Evolutionary conservation across 2,888 invertebrate species (phyloP).

Genomic region (Psococerastis gibbosa): DNA sequence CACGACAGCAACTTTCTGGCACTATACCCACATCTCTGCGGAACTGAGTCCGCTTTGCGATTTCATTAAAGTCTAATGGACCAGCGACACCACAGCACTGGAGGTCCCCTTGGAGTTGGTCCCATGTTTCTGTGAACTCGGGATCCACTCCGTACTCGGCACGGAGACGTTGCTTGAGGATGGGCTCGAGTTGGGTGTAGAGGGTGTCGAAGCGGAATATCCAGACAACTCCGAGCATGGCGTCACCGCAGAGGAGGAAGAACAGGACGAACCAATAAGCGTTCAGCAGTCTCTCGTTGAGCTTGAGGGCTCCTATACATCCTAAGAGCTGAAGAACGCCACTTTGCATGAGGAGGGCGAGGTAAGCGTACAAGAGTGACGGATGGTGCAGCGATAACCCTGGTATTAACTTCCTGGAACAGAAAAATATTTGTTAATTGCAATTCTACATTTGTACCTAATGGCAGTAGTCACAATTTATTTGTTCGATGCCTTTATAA

Average conservation of each 20-base stretch:
- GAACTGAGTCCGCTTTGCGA: slow-evolving; percentile 11
- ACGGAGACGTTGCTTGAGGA: slow-evolving; percentile 35
- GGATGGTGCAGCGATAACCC: slow-evolving; percentile 60
- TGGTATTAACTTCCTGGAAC: slow-evolving; percentile 36
- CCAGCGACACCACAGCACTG: slow-evolving; percentile 63
- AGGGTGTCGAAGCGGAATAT: slow-evolving; percentile 59
- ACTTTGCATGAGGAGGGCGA: slow-evolving; percentile 55
- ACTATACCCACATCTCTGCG: slow-evolving; percentile 8
- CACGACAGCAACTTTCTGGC: slow-evolving; percentile 14
- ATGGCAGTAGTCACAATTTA: no score
- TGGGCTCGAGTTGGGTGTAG: slow-evolving; percentile 51
- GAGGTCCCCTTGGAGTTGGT: slow-evolving; percentile 51
- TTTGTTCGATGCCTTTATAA: no score
- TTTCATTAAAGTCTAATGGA: slow-evolving; percentile 23
- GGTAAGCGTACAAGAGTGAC: slow-evolving; percentile 66
- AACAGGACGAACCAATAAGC: slow-evolving; percentile 67
- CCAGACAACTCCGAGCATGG: slow-evolving; percentile 69
- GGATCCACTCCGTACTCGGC: slow-evolving; percentile 48
- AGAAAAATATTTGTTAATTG: no score
- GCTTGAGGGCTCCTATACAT: slow-evolving; percentile 59
- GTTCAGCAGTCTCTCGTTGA: slow-evolving; percentile 63
- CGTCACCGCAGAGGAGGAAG: slow-evolving; percentile 63
- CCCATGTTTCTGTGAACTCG: slow-evolving; percentile 59
- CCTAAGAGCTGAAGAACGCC: slow-evolving; percentile 41
- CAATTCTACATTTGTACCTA: no score